Base-by-base conservation (phyloP, 2,888 invertebrate genomes). In the Netelia virgata region DNA sequence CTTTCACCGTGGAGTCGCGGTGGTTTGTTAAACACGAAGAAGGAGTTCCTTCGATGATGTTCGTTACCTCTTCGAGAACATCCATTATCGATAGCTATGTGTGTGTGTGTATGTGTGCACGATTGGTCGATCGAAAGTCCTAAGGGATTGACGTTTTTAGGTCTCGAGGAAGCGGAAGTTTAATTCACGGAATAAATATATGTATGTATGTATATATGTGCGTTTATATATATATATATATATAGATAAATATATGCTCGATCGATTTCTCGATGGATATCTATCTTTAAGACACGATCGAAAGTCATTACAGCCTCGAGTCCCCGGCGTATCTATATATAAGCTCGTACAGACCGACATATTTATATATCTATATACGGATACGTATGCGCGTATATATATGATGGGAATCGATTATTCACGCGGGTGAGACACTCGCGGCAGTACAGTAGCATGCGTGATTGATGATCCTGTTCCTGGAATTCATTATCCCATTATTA, bases 121-220 rank as follows among this genome's bases (percentile, higher is more conserved):
- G 36, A 36, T 36, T 23, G 9, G 23, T 57, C 66, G 73, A 80
- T 80, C 59, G 80, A 69, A 61, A 74, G 85, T 86, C 79, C 82
- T 82, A 86, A 63, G 70, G 82, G 86, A 88, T 53, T 82, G 88
- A 90, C 88, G 86, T 87, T 88, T 85, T 83, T 55, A 80, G 83
- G 84, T 82, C 86, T 85, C 64, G 55, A 85, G 83, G 77, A 80
- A 83, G 70, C 75, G 79, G 83, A 83, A 79, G 75, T 82, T 59
- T 61, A 70, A 43, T 75, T 79, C 70, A 36, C 59, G 66, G 36
- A 70, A 75, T 18, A 53, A 16, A 14, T 55, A 63, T 53, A 28
- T 28, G 6, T 5, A 5, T 28, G 28, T 28, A 5, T 28, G 6
- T 5, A 5, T 28, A 5, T 28, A 5, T 28, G 28, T 36, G 6